These are phyloP conservation scores for Cosmopolites sordidus DNA, from an alignment of 2,888 invertebrate genomes.

Conservation along the genomic window DNA sequence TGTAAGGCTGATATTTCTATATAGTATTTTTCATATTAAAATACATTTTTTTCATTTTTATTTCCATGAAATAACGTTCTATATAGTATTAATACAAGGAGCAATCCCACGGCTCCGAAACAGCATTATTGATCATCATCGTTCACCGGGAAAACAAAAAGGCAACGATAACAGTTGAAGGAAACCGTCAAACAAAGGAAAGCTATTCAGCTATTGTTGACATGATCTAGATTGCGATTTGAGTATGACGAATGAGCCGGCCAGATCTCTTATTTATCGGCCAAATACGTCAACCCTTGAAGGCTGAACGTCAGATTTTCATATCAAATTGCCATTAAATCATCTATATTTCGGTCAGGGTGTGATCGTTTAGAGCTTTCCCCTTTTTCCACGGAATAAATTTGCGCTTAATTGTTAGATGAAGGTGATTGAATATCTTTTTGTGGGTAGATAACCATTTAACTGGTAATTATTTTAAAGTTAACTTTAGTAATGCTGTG, in stretches of 20 bases:
- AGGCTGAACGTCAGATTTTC: slow-evolving; percentile 35
- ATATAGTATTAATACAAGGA: too few species aligned
- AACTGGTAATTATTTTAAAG: too few species aligned
- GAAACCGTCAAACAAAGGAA: slow-evolving; percentile 26
- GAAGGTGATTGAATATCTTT: too few species aligned
- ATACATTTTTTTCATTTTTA: too few species aligned
- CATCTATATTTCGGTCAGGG: slow-evolving; percentile 4
- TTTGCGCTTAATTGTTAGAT: too few species aligned
- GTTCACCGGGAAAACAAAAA: slow-evolving; percentile 20
- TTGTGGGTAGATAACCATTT: too few species aligned
- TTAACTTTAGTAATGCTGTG: too few species aligned
- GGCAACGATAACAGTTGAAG: slow-evolving; percentile 24
- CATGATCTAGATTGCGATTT: slow-evolving; percentile 45
- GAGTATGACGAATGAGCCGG: slow-evolving; percentile 46
- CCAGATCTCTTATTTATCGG: slow-evolving; percentile 36
- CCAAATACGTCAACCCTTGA: slow-evolving; percentile 36
- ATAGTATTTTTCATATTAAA: too few species aligned
- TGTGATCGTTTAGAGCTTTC: too few species aligned
- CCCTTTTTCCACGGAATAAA: too few species aligned
- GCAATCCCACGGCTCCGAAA: slow-evolving; percentile 1
- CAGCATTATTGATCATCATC: slow-evolving; percentile 26
- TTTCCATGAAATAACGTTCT: too few species aligned
- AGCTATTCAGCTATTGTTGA: slow-evolving; percentile 31
- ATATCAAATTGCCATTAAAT: slow-evolving; percentile 34
- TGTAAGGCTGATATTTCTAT: too few species aligned